These are phyloP conservation scores for Platypus cylindrus DNA, from an alignment of 2,888 invertebrate species.

Conservation along the genomic window DNA sequence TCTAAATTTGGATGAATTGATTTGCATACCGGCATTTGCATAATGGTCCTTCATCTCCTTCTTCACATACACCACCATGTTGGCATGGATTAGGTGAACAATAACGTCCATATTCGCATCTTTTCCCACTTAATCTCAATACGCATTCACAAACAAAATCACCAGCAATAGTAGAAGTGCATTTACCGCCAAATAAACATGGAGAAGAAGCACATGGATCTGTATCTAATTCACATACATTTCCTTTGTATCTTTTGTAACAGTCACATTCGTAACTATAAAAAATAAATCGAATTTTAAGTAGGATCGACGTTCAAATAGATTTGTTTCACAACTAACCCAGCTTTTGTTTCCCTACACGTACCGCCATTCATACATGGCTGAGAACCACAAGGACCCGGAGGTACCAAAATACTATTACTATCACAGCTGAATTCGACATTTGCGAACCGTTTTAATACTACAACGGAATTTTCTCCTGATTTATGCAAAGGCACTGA, in stretches of 20 bases:
- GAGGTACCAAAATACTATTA: conserved; percentile 40
- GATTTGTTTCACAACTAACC: conserved; percentile 6
- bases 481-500: conserved; percentile 63
- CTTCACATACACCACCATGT: conserved; percentile 82
- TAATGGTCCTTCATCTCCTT: conserved; percentile 67
- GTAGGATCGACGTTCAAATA: background rate
- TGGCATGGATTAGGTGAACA: conserved; percentile 68
- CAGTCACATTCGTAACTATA: conserved; percentile 64
- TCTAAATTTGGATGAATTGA: background rate
- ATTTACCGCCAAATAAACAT: conserved; percentile 72
- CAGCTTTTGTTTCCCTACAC: conserved; percentile 39
- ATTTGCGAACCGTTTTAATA: conserved; percentile 53
- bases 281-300: background rate
- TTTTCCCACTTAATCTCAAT: conserved; percentile 56
- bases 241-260: conserved; percentile 47
- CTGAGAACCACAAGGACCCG: conserved; percentile 60
- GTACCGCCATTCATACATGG: conserved; percentile 68
- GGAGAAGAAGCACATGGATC: conserved; percentile 83
- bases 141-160: conserved; percentile 71
- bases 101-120: conserved; percentile 40
- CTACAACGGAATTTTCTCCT: conserved; percentile 49
- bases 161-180: conserved; percentile 41
- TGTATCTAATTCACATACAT: conserved; percentile 70
- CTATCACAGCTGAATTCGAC: conserved; percentile 59
- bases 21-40: conserved; percentile 68